Evolutionary conservation across 2,797 vertebrate species (phyloP).

Genomic region (Spinus pinus): DNA sequence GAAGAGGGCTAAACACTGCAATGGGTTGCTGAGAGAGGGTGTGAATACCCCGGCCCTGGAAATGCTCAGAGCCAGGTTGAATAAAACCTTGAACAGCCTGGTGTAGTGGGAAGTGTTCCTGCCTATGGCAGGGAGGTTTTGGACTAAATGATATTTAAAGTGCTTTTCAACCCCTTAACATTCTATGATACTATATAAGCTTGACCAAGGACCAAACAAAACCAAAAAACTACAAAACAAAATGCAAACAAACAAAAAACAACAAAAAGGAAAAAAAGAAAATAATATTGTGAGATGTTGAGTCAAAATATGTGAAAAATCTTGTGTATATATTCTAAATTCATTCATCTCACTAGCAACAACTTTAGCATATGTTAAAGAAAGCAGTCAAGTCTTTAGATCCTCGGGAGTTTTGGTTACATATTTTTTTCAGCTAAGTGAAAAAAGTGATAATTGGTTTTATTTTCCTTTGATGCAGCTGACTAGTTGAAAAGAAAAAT

Average conservation of each 20-base stretch:
- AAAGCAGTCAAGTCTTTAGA: background rate
- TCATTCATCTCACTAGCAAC: background rate
- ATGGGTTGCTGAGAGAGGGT: background rate
- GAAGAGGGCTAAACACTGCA: background rate
- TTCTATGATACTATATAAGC: background rate
- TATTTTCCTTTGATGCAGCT: background rate
- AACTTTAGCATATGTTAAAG: background rate
- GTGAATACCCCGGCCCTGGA: background rate
- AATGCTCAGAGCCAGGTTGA: no score
- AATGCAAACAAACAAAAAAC: background rate
- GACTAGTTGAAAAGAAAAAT: background rate
- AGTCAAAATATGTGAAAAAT: background rate
- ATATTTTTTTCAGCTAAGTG: background rate
- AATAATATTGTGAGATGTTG: background rate
- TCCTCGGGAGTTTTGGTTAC: background rate
- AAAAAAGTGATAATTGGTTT: background rate
- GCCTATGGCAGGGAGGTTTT: background rate
- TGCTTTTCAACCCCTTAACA: background rate
- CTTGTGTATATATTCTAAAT: background rate
- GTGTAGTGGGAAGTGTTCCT: background rate
- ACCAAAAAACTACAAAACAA: background rate
- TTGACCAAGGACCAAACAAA: background rate
- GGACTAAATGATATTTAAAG: background rate
- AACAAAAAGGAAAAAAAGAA: fast-evolving
- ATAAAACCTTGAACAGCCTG: background rate